A percentile compares a stretch with the other conserved stretches of the same genome.
phyloP scores from a whole-genome alignment of 2,888 invertebrate genomes.

The Eueremaeus valkanovi region DNA sequence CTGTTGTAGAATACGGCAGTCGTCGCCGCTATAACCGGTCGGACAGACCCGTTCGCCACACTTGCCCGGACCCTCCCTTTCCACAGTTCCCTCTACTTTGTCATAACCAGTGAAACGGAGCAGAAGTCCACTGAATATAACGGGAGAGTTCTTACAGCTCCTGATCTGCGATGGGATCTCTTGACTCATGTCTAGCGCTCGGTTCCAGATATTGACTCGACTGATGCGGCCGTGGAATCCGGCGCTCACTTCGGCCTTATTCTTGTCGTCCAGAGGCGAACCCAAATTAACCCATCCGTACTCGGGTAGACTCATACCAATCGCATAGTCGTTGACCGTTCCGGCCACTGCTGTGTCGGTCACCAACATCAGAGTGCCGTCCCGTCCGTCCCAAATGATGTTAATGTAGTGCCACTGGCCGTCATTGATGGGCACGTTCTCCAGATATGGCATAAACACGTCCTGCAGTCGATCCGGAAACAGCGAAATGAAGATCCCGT shows the following conservation, averaged over 20 bases:
- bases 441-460: conserved; percentile 81
- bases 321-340: conserved; percentile 80
- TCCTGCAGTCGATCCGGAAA: conserved; percentile 61
- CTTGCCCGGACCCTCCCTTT: conserved; percentile 81
- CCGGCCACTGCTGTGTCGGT: conserved; percentile 95
- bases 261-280: conserved; percentile 71
- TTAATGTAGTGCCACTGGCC: conserved; percentile 96
- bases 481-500: conserved; percentile 57
- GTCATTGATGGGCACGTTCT: conserved; percentile 88
- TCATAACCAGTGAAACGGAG: conserved; percentile 93
- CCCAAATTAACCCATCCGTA: conserved; percentile 86
- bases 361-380: conserved; percentile 79
- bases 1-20: conserved; percentile 76
- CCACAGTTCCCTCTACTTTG: conserved; percentile 79
- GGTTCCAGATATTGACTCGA: conserved; percentile 89
- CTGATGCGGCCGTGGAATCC: conserved; percentile 95
- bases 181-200: conserved; percentile 81
- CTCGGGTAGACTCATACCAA: conserved; percentile 61
- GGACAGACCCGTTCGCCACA: conserved; percentile 86
- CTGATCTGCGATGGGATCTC: conserved; percentile 91
- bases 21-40: conserved; percentile 76
- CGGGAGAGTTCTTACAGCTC: conserved; percentile 86
- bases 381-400: conserved; percentile 85
- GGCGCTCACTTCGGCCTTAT: conserved; percentile 71
- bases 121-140: conserved; percentile 75